Base-by-base conservation (phyloP, 2,888 invertebrate species). In the Nephrotoma flavescens region DNA sequence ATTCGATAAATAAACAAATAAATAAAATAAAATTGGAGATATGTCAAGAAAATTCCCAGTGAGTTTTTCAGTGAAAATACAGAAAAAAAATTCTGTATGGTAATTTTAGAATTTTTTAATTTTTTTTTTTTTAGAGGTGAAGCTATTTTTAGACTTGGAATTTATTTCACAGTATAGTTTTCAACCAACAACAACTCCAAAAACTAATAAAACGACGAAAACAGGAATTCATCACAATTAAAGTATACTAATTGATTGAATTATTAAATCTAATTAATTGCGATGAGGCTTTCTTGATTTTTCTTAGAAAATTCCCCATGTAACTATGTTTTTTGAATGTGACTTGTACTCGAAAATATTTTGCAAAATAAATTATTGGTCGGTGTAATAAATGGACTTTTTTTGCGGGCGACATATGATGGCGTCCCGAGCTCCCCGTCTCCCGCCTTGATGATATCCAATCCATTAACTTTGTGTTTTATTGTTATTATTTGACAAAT, bases 1-100 rank as follows among this genome's bases (percentile, higher is more conserved):
- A 15, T 84, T 9, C 84, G 42, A 84, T 84, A 84, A 42, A 42
- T 42, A 84, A 84, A 42, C 41, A 84, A 84, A 42, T 84, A 84
- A 84, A 84, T 84, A 84, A 84, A 41, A 84, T 84, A 84, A 84
- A 84, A 84, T 84, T 84, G 42, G 84, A 84, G 84, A 84, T 84
- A 84, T 71, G 71, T 84, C 84, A 84, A 84, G 84, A 84, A 84
- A 84, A 84, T 84, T 84, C 84, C 84, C 42, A 84, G 84, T 84
- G 84, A 84, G 84, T 84, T 84, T 47, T 84, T 84, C 84, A 84
- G 71, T 71, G 71, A 71, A 71, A 71, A 71, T 52, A 52, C 52
- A 71, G 9, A 71, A 71, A 71, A 71, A 71, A 71, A 71, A 71
- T 71, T 52, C 52, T 71, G 19, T 71, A 71, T 71, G 71, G 71